Percentiles rank a stretch among this genome's conserved stretches.
These are phyloP conservation scores for Caretta caretta DNA, from an alignment of 2,113 vertebrate species.

Conservation along the genomic window DNA sequence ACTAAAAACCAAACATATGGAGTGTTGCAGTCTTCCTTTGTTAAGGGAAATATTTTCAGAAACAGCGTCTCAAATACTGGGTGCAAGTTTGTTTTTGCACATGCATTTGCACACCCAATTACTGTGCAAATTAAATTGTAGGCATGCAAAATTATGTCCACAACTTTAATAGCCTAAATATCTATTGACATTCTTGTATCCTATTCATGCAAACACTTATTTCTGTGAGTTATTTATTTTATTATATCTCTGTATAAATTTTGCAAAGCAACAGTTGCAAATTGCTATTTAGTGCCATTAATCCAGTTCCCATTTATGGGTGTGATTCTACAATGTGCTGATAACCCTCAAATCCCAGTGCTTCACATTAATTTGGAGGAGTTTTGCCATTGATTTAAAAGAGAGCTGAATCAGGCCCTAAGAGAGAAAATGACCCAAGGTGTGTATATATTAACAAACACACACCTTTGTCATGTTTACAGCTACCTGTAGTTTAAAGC, in stretches of 20 bases:
- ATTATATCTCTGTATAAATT: not conserved
- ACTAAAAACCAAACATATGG: not conserved
- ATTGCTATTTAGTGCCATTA: constrained; percentile 12
- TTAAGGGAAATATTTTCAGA: not conserved
- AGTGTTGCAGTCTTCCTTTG: not conserved
- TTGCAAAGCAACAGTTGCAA: not conserved
- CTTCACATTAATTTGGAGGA: constrained; percentile 18
- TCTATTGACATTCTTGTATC: not conserved
- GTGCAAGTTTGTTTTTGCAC: not conserved
- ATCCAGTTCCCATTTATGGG: constrained; percentile 14
- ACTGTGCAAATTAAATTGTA: not conserved
- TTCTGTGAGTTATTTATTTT: constrained; percentile 22
- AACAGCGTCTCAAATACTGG: not conserved
- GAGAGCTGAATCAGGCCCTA: not conserved
- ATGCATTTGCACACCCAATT: not conserved
- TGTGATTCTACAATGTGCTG: not conserved
- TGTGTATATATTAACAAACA: not conserved
- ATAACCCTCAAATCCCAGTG: not conserved
- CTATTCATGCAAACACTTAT: not conserved
- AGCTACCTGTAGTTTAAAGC: constrained; percentile 6
- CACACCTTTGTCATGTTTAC: not conserved
- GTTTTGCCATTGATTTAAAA: not conserved
- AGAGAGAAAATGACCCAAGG: not conserved
- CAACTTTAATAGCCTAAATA: not conserved
- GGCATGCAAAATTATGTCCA: not conserved